Evolutionary conservation across 1,140 invertebrate species (phyloP).

Genomic region (Drosophila bocqueti): DNA sequence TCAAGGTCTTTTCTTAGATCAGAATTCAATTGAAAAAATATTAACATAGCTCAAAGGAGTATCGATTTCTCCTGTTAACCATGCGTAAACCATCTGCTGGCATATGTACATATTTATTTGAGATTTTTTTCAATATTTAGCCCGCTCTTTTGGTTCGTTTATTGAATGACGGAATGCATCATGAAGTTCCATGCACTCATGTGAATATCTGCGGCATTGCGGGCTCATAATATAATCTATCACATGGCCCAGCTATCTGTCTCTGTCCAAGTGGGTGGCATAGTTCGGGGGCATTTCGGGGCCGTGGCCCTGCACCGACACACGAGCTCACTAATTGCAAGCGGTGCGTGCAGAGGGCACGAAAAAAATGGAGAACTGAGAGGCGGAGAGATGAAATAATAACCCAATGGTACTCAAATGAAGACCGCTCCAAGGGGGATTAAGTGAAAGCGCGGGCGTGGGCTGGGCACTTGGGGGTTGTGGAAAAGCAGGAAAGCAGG

Average conservation of each 20-base stretch:
- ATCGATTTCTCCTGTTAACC: neutral
- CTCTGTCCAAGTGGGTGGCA: slow-evolving; percentile 5
- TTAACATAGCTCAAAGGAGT: too few relatives aligned
- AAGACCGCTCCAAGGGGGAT: slow-evolving; percentile 51
- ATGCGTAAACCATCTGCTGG: neutral
- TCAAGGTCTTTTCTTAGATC: too few relatives aligned
- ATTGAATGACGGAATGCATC: slow-evolving; percentile 55
- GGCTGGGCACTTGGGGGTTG: slow-evolving; percentile 9
- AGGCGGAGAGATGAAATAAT: slow-evolving; percentile 38
- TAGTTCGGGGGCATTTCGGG: neutral
- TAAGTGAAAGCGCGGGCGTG: slow-evolving; percentile 31
- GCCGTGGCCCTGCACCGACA: slow-evolving; percentile 8
- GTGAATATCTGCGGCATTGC: slow-evolving; percentile 8
- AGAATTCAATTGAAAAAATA: neutral
- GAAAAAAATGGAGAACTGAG: neutral
- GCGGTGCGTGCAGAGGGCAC: slow-evolving; percentile 58
- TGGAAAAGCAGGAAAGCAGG: slow-evolving; percentile 7
- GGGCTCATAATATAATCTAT: slow-evolving; percentile 44
- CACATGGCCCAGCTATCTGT: slow-evolving; percentile 29
- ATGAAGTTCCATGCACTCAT: slow-evolving; percentile 12
- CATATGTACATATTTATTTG: slow-evolving; percentile 12
- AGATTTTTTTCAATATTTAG: slow-evolving; percentile 18
- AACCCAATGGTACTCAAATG: slow-evolving; percentile 59
- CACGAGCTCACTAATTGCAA: slow-evolving; percentile 71
- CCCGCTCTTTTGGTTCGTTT: slow-evolving; percentile 41